Base-by-base conservation (phyloP, 1,140 invertebrate genomes). In the Temnothorax curvispinosus region DNA sequence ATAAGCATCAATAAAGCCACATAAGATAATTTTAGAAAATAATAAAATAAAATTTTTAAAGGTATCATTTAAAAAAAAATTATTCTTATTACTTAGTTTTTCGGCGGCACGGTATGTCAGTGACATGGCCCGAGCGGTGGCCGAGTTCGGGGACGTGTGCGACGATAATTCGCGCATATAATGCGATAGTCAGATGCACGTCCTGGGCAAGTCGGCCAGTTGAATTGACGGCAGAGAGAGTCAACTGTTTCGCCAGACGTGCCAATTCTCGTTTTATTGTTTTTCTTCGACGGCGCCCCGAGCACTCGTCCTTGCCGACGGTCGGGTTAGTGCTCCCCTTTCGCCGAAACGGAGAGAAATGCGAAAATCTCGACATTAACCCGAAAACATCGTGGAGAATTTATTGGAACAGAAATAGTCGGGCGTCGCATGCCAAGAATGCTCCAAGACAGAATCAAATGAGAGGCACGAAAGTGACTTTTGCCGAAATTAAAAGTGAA, bases 201-300 rank as follows among this genome's bases (percentile, higher is more conserved):
- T 72, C 69, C 41, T 80, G 86, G 65, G 65, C 88, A 81, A 89
- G 75, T 88, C 80, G 65, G 69, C 88, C 77, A 88, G 87, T 90
- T 88, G 89, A 91, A 87, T 91, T 91, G 85, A 88, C 89, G 89
- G 77, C 82, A 8, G 7, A 44, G 41, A 54, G 52, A 84, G 82
- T 90, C 89, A 90, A 90, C 85, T 86, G 89, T 90, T 88, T 90
- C 89, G 89, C 89, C 89, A 91, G 89, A 90, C 89, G 89, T 90
- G 82, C 89, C 82, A 91, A 90, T 91, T 91, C 87, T 81, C 82
- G 87, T 88, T 88, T 91, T 90, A 91, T 91, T 91, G 82, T 91
- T 90, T 90, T 82, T 91, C 87, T 90, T 91, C 81, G 87, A 44
- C 84, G 62, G 41, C 86, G 85, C 69, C 67, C 71, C 75, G 21